A percentile compares a stretch with the other conserved stretches of the same genome.
These are phyloP conservation scores for Antennarius striatus DNA, from an alignment of 2,113 vertebrate species.

Conservation along the genomic window DNA sequence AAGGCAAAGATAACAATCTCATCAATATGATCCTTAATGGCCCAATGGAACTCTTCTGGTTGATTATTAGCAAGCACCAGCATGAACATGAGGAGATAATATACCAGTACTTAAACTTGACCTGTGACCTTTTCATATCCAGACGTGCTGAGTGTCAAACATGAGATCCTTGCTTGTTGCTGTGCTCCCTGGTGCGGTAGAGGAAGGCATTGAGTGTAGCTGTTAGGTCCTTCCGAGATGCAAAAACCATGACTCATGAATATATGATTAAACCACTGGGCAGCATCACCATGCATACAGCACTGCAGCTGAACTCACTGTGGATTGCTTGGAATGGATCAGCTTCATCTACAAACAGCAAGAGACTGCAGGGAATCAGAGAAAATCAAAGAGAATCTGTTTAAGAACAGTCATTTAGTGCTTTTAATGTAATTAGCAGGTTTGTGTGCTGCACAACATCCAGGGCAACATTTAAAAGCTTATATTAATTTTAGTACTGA, in stretches of 20 bases:
- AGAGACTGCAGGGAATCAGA: conserved; percentile 72
- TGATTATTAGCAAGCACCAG: conserved; percentile 91
- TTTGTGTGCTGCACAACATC: neutral
- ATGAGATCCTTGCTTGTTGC: conserved; percentile 76
- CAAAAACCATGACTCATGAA: conserved; percentile 60
- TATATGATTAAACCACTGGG: conserved; percentile 40
- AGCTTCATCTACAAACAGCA: conserved; percentile 90
- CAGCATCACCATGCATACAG: conserved; percentile 31
- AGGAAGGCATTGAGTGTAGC: conserved; percentile 90
- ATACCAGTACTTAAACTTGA: neutral
- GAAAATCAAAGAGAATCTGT: conserved; percentile 35
- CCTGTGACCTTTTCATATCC: conserved; percentile 43
- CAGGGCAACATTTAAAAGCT: conserved; percentile 5
- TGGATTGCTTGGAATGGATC: conserved; percentile 88
- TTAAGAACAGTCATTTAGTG: conserved; percentile 1
- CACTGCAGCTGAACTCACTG: conserved; percentile 77
- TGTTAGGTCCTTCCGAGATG: conserved; percentile 86
- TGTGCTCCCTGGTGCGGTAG: conserved; percentile 88
- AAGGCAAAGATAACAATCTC: conserved; percentile 87
- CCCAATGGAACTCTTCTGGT: conserved; percentile 91
- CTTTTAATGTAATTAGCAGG: conserved; percentile 18
- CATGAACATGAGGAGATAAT: conserved; percentile 83
- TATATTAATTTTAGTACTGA: neutral
- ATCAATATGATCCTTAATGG: conserved; percentile 87
- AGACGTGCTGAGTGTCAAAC: conserved; percentile 37